A percentile compares a stretch with the other conserved stretches of the same genome.
phyloP scores from a whole-genome alignment of 2,888 invertebrate species.

The Vesta saturnalis region DNA sequence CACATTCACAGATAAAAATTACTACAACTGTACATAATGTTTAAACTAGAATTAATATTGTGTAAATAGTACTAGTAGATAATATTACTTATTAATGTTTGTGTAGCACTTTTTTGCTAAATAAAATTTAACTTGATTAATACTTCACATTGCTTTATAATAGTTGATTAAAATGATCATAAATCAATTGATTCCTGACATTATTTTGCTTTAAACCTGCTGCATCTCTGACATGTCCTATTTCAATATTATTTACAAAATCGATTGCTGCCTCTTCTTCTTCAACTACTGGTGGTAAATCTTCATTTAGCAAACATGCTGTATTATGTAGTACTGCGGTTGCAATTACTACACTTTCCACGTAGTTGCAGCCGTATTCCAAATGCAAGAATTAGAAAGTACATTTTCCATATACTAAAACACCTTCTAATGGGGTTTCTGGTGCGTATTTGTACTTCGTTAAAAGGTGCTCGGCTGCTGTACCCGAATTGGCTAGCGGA shows the following conservation, averaged over 20 bases:
- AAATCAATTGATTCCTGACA: too few species aligned
- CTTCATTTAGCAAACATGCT: slow-evolving; percentile 7
- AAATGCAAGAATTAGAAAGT: slow-evolving; percentile 11
- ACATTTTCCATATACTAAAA: neutral
- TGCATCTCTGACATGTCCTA: slow-evolving; percentile 1
- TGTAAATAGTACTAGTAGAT: neutral
- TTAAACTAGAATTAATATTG: neutral
- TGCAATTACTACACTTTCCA: slow-evolving; percentile 7
- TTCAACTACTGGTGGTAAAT: slow-evolving; percentile 10
- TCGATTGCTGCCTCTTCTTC: slow-evolving; percentile 11
- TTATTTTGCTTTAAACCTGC: neutral
- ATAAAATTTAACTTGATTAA: neutral
- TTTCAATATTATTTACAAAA: slow-evolving; percentile 14
- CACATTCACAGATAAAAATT: too few species aligned
- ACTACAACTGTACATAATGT: neutral
- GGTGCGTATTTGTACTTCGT: slow-evolving; percentile 8
- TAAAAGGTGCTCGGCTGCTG: slow-evolving; percentile 9
- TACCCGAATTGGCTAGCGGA: slow-evolving; percentile 2
- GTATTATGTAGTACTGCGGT: slow-evolving; percentile 12
- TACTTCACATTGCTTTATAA: neutral
- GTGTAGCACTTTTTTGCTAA: neutral
- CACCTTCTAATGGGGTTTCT: neutral
- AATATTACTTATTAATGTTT: neutral
- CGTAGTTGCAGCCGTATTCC: slow-evolving; percentile 6
- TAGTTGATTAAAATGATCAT: too few species aligned